These are phyloP conservation scores for Yponomeuta cagnagella DNA, from an alignment of 2,888 invertebrate species.

Conservation along the genomic window DNA sequence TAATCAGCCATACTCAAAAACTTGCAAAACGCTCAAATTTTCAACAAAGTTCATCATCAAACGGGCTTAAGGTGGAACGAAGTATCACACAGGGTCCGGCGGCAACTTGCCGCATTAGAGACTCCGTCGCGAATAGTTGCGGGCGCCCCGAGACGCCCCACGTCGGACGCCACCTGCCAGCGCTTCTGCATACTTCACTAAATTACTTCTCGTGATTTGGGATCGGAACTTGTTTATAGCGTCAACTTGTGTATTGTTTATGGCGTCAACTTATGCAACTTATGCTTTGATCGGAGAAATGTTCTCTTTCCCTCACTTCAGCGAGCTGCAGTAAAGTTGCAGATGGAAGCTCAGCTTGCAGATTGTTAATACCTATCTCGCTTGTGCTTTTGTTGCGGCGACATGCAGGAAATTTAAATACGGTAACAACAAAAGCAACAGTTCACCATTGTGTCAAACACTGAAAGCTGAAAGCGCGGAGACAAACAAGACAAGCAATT, in stretches of 20 bases:
- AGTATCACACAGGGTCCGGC: constrained; percentile 4
- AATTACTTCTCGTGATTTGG: constrained; percentile 6
- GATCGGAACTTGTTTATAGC: not conserved
- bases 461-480: not conserved
- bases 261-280: not conserved
- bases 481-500: constrained; percentile 12
- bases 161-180: constrained; percentile 6
- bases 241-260: not conserved
- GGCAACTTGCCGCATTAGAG: constrained; percentile 13
- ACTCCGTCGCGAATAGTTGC: constrained; percentile 12
- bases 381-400: not conserved
- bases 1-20: not conserved
- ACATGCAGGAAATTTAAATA: not conserved
- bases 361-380: no score
- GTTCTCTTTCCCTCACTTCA: not conserved
- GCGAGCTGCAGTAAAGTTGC: not conserved
- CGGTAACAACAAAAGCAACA: not conserved
- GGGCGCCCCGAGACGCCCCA: not conserved
- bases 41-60: constrained; percentile 13
- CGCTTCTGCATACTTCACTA: constrained; percentile 21
- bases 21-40: not conserved
- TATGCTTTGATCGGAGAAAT: not conserved
- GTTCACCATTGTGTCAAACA: not conserved
- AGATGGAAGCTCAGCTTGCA: not conserved
- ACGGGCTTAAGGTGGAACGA: constrained; percentile 4